Percentiles rank a stretch among this genome's conserved stretches.
phyloP scores from a whole-genome alignment of 92 coral and sea anemone species.

The Metridium senile region DNA sequence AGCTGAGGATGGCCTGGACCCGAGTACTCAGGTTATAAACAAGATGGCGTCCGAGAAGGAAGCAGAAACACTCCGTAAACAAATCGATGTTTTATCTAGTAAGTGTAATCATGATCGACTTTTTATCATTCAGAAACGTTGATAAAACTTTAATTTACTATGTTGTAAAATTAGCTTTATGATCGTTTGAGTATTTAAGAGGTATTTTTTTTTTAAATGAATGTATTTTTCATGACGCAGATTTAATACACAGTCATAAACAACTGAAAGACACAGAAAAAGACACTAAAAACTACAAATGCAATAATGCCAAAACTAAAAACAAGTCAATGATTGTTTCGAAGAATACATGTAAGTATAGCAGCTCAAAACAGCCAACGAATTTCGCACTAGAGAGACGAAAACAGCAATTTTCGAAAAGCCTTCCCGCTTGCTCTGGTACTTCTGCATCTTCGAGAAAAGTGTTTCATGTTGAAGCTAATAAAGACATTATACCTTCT shows the following conservation, averaged over 20 bases:
- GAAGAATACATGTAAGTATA: background rate
- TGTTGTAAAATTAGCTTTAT: background rate
- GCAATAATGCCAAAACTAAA: background rate
- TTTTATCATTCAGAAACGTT: background rate
- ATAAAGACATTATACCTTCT: constrained; percentile 7
- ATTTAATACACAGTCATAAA: constrained; percentile 56
- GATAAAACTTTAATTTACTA: background rate
- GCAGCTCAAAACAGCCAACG: background rate
- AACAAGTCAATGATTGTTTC: background rate
- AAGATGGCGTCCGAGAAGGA: constrained; percentile 69
- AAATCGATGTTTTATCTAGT: constrained; percentile 74
- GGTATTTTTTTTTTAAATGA: background rate
- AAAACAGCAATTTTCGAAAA: background rate
- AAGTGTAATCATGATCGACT: constrained; percentile 16
- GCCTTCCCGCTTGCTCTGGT: background rate
- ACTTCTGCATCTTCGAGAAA: background rate
- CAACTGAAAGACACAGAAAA: constrained; percentile 19
- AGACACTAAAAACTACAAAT: constrained; percentile 2
- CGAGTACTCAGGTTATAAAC: background rate
- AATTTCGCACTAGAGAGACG: constrained; percentile 8
- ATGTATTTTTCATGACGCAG: constrained; percentile 11
- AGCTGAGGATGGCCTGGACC: no score
- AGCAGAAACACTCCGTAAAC: constrained; percentile 64
- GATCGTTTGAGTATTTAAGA: background rate
- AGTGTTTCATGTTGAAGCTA: background rate